These are phyloP conservation scores for Megalops atlanticus DNA, from an alignment of 2,113 vertebrate species.

Conservation along the genomic window DNA sequence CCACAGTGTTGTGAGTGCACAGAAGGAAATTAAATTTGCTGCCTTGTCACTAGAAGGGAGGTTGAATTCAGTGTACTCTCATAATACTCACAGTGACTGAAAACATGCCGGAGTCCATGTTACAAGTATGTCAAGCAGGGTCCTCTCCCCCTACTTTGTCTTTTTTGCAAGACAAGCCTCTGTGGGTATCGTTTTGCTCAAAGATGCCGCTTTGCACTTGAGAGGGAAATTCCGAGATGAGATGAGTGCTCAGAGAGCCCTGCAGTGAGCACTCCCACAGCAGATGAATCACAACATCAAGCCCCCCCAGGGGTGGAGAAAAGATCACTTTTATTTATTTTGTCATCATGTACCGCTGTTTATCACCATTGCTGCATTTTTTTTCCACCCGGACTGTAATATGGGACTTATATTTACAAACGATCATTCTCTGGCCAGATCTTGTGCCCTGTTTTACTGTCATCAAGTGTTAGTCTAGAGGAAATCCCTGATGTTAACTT, in stretches of 20 bases:
- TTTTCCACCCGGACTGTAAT: no score
- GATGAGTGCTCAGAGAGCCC: slow-evolving; percentile 41
- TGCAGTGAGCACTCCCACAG: slow-evolving; percentile 23
- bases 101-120: neutral
- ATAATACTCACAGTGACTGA: neutral
- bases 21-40: neutral
- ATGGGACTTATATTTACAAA: no score
- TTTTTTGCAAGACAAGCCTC: slow-evolving; percentile 33
- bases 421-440: no score
- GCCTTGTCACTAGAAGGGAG: neutral
- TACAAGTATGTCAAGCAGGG: neutral
- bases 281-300: neutral
- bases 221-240: slow-evolving; percentile 43
- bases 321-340: neutral
- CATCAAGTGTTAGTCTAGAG: no score
- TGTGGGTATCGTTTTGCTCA: slow-evolving; percentile 42
- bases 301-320: neutral
- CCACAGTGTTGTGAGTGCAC: neutral
- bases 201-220: slow-evolving; percentile 46
- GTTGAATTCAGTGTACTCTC: neutral
- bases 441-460: no score
- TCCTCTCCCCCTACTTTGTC: slow-evolving; percentile 29
- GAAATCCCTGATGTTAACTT: neutral
- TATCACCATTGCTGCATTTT: no score
- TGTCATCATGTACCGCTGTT: neutral